Evolutionary conservation across 2,113 vertebrate genomes (phyloP), one percentile per base, ranked within the genome.

Genomic region (Alligator mississippiensis): DNA sequence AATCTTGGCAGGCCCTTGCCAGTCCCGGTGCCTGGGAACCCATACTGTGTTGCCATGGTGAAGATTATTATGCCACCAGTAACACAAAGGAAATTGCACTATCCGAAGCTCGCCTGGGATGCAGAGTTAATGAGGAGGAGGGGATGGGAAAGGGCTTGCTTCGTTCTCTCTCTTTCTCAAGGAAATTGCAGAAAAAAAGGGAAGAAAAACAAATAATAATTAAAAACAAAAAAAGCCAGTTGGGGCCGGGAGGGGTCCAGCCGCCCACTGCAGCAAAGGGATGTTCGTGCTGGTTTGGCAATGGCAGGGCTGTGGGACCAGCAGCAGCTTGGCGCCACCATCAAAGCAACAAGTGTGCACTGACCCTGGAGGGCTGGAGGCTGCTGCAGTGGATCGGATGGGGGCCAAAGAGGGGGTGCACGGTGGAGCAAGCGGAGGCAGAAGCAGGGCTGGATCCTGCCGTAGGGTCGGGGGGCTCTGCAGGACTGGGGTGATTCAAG

Each of bases 31-130:
- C 87, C 90, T 25, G 3, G 3, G 75, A 18, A 77, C 89, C 89
- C 24, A 58, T 80, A 27, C 38, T 82, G 24, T 2, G 96, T 97
- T 97, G 96, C 97, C 97, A 97, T 97, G 97, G 97, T 89, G 97
- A 98, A 80, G 54, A 17, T 80, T 84, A 38, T 60, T 3, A 90
- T 96, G 93, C 93, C 76, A 78, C 60, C 16, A 47, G 83, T 25
- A 58, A 55, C 92, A 95, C 94, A 95, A 93, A 96, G 93, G 90
- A 57, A 95, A 85, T 11, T 81, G 87, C 1, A 21, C 85, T 88
- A 77, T 85, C 85, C 91, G 14, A 3, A 27, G 92, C 93, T 88
- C 57, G 95, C 93, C 97, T 86, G 94, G 96, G 96, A 96, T 79
- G 92, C 64, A 4, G 57, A 59, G 10, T 91, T 93, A 75, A 87